Percentiles rank a stretch among this genome's conserved stretches.
These are phyloP conservation scores for Thecocarcelia acutangulata DNA, from an alignment of 2,888 invertebrate species.

Conservation along the genomic window DNA sequence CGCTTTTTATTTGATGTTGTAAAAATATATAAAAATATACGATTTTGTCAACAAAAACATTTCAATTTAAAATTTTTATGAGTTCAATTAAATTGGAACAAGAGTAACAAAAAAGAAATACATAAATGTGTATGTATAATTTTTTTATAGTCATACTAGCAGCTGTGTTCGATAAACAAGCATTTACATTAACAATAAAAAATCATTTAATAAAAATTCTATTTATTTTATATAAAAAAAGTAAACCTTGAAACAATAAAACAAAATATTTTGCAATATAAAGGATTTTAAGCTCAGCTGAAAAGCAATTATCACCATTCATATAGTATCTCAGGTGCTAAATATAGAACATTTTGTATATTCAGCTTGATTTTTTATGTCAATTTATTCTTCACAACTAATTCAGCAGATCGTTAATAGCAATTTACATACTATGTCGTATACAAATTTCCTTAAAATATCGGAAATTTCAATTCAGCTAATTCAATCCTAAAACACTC, in stretches of 20 bases:
- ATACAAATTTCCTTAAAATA: no score
- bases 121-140: constrained; percentile 13
- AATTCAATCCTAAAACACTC: no score
- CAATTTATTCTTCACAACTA: no score
- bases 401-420: no score
- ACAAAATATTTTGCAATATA: neutral
- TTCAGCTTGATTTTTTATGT: no score
- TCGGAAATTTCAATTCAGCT: no score
- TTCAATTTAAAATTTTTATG: constrained; percentile 61
- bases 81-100: constrained; percentile 58
- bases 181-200: constrained; percentile 24
- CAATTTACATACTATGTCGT: no score
- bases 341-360: no score
- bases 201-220: no score
- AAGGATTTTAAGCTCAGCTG: no score
- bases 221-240: constrained; percentile 5
- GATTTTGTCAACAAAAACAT: constrained; percentile 52
- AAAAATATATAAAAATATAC: constrained; percentile 15
- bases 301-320: no score
- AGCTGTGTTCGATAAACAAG: constrained; percentile 51
- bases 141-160: constrained; percentile 53
- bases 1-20: constrained; percentile 12
- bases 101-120: constrained; percentile 1
- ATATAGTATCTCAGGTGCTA: no score
- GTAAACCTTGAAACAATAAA: neutral